A percentile compares a stretch with the other conserved stretches of the same genome.
Conservation (phyloP, 2,888 invertebrate species). For the Ariolimax columbianus region DNA sequence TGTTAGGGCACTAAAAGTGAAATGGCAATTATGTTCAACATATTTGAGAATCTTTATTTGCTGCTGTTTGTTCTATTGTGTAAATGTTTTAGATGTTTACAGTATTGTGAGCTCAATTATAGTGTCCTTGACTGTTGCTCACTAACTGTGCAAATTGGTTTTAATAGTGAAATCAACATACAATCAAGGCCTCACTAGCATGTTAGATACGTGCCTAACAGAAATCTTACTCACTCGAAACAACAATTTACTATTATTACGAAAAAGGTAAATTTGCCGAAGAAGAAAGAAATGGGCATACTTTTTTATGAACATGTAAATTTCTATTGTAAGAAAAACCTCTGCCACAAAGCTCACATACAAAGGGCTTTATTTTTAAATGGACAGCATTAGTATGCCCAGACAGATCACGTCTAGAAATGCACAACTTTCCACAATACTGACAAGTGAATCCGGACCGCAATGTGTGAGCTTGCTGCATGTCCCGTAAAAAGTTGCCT, state of each 20-base stretch:
- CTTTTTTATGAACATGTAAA: slow-evolving; percentile 45
- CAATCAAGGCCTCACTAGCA: not conserved
- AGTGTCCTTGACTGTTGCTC: not conserved
- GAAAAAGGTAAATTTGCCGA: not conserved
- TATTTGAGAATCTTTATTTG: not conserved
- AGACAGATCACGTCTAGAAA: slow-evolving; percentile 51
- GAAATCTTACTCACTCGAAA: not conserved
- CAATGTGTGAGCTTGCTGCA: slow-evolving; percentile 4
- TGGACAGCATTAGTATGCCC: slow-evolving; percentile 55
- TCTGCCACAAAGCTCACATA: slow-evolving; percentile 47
- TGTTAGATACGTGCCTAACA: too few relatives aligned
- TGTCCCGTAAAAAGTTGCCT: not conserved
- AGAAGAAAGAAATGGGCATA: slow-evolving; percentile 28
- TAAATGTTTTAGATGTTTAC: not conserved
- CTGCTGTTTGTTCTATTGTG: too few relatives aligned
- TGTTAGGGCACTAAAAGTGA: not conserved
- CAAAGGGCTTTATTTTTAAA: slow-evolving; percentile 53
- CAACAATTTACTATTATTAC: not conserved
- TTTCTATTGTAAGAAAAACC: slow-evolving; percentile 53
- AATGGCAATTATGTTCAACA: too few relatives aligned
- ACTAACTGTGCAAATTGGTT: not conserved
- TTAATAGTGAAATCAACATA: not conserved
- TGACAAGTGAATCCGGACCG: slow-evolving; percentile 46
- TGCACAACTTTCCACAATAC: slow-evolving; percentile 52
- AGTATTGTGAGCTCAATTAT: not conserved